phyloP scores from a whole-genome alignment of 2,797 vertebrate species.

The Hybognathus amarus region DNA sequence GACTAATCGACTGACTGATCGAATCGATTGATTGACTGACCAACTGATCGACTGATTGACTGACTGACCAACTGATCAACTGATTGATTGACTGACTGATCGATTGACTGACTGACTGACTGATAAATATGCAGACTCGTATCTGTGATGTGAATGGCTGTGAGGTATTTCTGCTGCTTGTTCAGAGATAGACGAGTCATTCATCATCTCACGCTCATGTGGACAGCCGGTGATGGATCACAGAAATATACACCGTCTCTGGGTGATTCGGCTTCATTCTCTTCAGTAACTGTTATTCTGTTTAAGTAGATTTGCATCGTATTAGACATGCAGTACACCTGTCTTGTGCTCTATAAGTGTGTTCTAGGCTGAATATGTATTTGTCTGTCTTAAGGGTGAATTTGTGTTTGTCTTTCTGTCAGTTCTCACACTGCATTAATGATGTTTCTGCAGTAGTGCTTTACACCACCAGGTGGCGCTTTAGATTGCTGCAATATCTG shows the following conservation, averaged over 20 bases:
- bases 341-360: background rate
- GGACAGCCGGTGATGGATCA: conserved; percentile 42
- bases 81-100: too few relatives aligned
- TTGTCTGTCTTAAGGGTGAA: too few relatives aligned
- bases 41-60: too few relatives aligned
- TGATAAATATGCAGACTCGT: background rate
- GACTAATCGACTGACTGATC: too few relatives aligned
- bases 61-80: too few relatives aligned
- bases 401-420: background rate
- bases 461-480: conserved; percentile 24
- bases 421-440: background rate
- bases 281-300: background rate
- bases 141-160: conserved; percentile 1
- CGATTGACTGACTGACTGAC: background rate
- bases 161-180: conserved; percentile 16
- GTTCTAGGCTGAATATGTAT: background rate
- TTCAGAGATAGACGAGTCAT: background rate
- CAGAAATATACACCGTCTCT: background rate
- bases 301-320: background rate
- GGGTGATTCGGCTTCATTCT: background rate
- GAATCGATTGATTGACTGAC: too few relatives aligned
- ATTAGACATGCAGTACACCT: conserved; percentile 13
- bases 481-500: background rate
- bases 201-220: background rate
- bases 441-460: background rate